Conservation (phyloP, 2,113 vertebrate genomes). For the Plecotus auritus region DNA sequence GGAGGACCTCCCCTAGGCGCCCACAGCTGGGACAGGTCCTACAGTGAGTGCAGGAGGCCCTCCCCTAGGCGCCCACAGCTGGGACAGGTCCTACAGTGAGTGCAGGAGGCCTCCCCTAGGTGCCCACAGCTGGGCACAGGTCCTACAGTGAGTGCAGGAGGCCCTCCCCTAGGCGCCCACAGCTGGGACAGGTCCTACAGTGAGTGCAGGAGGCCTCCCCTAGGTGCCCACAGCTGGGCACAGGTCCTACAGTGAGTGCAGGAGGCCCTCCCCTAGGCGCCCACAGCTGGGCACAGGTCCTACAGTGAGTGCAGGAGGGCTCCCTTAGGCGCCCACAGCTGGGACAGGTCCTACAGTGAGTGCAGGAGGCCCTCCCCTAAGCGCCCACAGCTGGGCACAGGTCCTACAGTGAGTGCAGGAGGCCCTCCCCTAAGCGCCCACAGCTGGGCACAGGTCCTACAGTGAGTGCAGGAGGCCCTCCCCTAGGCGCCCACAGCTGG, state of each 20-base stretch:
- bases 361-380: neutral
- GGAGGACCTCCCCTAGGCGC: neutral
- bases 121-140: neutral
- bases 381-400: neutral
- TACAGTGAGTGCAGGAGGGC: neutral
- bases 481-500: neutral
- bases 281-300: neutral
- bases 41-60: neutral
- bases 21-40: neutral
- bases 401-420: neutral
- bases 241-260: neutral
- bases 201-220: neutral
- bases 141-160: neutral
- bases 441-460: fast-evolving
- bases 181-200: neutral
- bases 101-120: neutral
- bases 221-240: neutral
- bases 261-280: neutral
- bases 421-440: neutral
- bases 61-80: neutral
- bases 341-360: neutral
- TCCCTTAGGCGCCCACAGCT: neutral
- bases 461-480: neutral
- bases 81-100: neutral
- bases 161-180: neutral